Conservation (phyloP, 2,113 vertebrate genomes). For the Peromyscus maniculatus region DNA sequence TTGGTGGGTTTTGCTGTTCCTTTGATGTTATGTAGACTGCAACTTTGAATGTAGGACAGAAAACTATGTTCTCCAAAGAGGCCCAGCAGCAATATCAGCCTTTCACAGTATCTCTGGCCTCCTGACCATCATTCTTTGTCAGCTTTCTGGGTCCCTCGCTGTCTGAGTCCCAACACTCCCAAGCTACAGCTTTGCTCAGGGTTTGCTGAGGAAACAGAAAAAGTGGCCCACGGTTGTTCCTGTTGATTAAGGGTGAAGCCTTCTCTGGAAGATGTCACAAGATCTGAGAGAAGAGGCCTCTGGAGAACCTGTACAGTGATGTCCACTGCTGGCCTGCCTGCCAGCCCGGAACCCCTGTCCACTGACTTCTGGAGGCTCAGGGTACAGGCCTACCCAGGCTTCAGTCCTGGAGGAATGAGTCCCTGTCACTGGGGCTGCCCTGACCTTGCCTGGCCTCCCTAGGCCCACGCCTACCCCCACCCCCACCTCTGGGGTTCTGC, state of each 20-base stretch:
- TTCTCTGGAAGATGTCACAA: not conserved
- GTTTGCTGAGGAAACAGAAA: not conserved
- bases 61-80: not conserved
- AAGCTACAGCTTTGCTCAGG: not conserved
- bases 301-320: not conserved
- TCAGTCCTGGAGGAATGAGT: not conserved
- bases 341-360: not conserved
- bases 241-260: not conserved
- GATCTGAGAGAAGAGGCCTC: too few relatives aligned
- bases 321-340: not conserved
- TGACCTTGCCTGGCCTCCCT: not conserved
- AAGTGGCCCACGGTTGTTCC: not conserved
- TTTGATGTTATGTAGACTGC: too few relatives aligned
- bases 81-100: not conserved
- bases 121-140: not conserved
- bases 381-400: not conserved
- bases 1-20: not conserved
- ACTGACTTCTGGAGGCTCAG: not conserved
- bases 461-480: not conserved
- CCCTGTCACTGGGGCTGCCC: not conserved
- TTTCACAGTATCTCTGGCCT: not conserved
- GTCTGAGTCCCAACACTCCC: not conserved
- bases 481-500: not conserved
- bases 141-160: not conserved
- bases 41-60: not conserved